Base-by-base conservation (phyloP, 2,113 vertebrate species). In the Hippopotamus amphibius region DNA sequence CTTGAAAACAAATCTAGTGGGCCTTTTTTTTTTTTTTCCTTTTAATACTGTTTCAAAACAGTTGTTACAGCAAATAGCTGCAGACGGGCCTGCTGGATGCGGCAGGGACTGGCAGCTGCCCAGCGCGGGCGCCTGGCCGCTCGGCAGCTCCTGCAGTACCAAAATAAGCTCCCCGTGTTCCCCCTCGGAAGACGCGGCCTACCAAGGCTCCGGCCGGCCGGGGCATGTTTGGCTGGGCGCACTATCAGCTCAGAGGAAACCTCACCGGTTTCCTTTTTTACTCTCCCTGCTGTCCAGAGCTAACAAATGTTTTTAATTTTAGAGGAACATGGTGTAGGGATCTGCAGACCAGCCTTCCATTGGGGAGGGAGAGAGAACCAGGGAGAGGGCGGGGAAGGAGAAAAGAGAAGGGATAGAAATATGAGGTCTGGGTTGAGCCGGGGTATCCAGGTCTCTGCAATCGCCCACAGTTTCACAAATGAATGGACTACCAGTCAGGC, bases 261-360 rank as follows among this genome's bases (percentile, higher is more conserved):
- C 82, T 84, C 77, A 83, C 46, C 5, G 55, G 48, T 87, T 93
- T 80, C 81, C 76, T 80, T 57, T 80, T 74, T 91, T 46, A 89
- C 74, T n/a, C 68, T 72, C 91, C 76, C 48, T 71, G 96, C 93
- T 96, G 96, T 95, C 96, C 97, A 79, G 81, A 94, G 83, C 95
- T 95, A 94, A 97, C 98, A 96, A 96, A 97, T 97, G 97, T 81
- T 98, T 97, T 94, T 95, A 97, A 97, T 98, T 97, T 97, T 90
- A 95, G 95, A 86, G 86, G 48, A 94, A 83, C 94, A 22, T 17
- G 30, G 76, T 65, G 37, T 96, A 43, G 46, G 95, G 88, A 88
- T 89, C 97, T 66, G 88, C 57, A 50, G 77, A 10, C 50, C 53
- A 2, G 48, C 55, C 68, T 92, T 88, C 79, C 53, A 19, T 48